Conservation (phyloP, 2,888 invertebrate genomes). For the Calliopum simillimum region DNA sequence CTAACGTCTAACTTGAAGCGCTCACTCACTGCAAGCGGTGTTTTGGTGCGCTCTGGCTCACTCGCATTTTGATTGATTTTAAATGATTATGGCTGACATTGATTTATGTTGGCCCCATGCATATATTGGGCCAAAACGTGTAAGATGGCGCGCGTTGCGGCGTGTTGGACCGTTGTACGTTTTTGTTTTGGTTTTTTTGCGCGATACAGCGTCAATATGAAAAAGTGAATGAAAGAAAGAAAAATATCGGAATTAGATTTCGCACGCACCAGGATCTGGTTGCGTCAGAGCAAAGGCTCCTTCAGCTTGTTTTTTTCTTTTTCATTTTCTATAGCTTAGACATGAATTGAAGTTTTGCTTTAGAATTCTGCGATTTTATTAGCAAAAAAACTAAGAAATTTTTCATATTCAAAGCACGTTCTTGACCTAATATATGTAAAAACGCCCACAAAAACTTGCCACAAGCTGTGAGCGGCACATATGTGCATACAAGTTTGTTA, state of each 20-base stretch:
- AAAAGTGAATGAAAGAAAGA: background rate
- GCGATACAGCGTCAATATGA: constrained; percentile 42
- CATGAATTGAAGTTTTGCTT: background rate
- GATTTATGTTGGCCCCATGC: constrained; percentile 63
- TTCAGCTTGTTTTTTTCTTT: background rate
- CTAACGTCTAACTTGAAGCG: too few species aligned
- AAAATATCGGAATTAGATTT: constrained; percentile 39
- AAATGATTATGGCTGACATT: constrained; percentile 66
- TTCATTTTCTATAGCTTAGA: too few species aligned
- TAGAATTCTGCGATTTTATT: constrained; percentile 6
- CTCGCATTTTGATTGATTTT: constrained; percentile 67
- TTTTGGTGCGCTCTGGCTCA: constrained; percentile 40
- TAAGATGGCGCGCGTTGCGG: constrained; percentile 52
- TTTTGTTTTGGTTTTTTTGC: background rate
- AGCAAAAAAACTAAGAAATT: background rate
- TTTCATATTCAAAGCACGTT: constrained; percentile 62
- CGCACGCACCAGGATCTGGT: constrained; percentile 50
- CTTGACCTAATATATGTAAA: constrained; percentile 64
- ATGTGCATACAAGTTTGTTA: too few species aligned
- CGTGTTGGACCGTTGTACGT: background rate
- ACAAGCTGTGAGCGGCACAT: constrained; percentile 56
- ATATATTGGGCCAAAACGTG: constrained; percentile 58
- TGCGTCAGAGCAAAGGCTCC: constrained; percentile 15
- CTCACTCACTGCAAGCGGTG: background rate
- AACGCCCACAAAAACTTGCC: constrained; percentile 66